A percentile compares a stretch with the other conserved stretches of the same genome.
phyloP scores from a whole-genome alignment of 2,113 vertebrate genomes.

The Atractosteus spatula region DNA sequence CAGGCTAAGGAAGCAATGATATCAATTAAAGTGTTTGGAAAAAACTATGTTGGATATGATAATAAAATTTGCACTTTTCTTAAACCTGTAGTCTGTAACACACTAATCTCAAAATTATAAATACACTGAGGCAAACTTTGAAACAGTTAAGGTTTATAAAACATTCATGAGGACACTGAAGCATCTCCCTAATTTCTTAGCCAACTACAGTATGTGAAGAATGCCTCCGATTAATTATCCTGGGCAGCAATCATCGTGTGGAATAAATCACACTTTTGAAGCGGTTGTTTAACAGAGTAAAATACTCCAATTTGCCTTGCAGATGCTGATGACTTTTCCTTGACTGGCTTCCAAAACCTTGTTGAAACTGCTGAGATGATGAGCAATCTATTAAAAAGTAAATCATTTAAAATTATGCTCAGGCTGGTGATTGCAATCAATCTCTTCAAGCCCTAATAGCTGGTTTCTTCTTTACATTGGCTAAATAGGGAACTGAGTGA shows the following conservation, averaged over 20 bases:
- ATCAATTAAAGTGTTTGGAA: too few relatives aligned
- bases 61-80: background rate
- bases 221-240: conserved; percentile 30
- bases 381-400: conserved; percentile 37
- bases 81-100: background rate
- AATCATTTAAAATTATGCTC: conserved; percentile 39
- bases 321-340: conserved; percentile 31
- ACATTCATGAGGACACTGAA: conserved; percentile 33
- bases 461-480: background rate
- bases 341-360: conserved; percentile 30
- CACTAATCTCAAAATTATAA: conserved; percentile 5
- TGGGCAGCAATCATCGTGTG: conserved; percentile 17
- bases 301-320: conserved; percentile 27
- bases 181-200: conserved; percentile 29
- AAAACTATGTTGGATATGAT: too few relatives aligned
- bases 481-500: background rate
- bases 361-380: conserved; percentile 25
- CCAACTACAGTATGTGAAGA: conserved; percentile 18
- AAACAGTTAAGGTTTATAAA: conserved; percentile 19
- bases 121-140: background rate
- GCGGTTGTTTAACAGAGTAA: conserved; percentile 14
- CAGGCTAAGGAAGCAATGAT: too few relatives aligned
- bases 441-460: conserved; percentile 21
- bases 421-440: conserved; percentile 48
- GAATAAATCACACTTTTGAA: conserved; percentile 22